These are phyloP conservation scores for Tyto alba DNA, from an alignment of 2,113 vertebrate genomes.

Conservation along the genomic window DNA sequence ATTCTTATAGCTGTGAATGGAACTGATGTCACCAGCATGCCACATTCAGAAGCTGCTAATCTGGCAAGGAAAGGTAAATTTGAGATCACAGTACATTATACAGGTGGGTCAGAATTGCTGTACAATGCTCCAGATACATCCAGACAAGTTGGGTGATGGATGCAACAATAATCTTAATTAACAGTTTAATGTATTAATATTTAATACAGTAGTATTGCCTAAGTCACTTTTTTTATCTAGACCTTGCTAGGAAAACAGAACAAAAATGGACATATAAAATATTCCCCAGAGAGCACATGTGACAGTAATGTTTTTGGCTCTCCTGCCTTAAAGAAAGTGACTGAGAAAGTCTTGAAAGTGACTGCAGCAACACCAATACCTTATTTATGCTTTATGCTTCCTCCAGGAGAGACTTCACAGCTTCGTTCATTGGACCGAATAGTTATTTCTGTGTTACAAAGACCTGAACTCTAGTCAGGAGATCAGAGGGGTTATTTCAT, in stretches of 20 bases:
- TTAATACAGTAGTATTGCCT: not conserved
- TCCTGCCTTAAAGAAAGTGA: not conserved
- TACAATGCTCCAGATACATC: not conserved
- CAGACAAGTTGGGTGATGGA: not conserved
- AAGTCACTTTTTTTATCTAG: not conserved
- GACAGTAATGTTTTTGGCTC: not conserved
- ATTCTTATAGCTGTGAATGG: slow-evolving; percentile 85
- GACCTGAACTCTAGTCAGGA: not conserved
- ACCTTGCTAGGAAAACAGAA: not conserved
- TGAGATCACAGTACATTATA: not conserved
- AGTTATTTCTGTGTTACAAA: not conserved
- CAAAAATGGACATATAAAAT: not conserved
- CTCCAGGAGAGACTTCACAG: not conserved
- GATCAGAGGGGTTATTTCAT: not conserved
- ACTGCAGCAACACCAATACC: not conserved
- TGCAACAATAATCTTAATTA: not conserved
- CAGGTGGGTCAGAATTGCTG: not conserved
- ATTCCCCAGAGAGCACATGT: not conserved
- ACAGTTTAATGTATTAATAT: not conserved
- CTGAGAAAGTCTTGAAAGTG: not conserved
- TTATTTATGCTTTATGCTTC: not conserved
- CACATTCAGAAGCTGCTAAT: slow-evolving; percentile 86
- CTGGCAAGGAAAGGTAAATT: slow-evolving; percentile 82
- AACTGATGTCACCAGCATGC: slow-evolving; percentile 84
- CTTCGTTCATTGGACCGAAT: not conserved